Evolutionary conservation across 92 coral and sea anemone species (phyloP), one percentile per base, ranked within the genome.

Genomic region (Epizoanthus ramosus): DNA sequence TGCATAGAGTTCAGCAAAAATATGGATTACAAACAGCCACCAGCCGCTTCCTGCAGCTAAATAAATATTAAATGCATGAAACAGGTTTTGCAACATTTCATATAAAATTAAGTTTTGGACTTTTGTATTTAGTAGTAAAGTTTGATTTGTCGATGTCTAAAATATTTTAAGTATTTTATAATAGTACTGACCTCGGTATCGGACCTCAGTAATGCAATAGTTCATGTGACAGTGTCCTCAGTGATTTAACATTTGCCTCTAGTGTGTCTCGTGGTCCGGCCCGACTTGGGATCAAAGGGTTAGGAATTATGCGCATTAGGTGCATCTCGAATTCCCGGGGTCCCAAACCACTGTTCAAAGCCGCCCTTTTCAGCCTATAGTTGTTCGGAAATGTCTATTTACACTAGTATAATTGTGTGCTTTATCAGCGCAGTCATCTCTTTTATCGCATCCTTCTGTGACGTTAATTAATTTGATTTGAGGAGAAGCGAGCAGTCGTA

Each of bases 381-480:
- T 50, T 50, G 54, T 50, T 50, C 54, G 54, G 54, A 50, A 22
- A 61, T 45, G 57, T 60, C 65, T 58, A 52, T 75, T 31, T 72
- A 6, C 72, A 71, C 60, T 31, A 45, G 23, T 61, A 43, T 10
- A 45, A 77, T 59, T 47, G 25, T 59, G 59, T 37, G 43, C 14
- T 50, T 50, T 77, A 77, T 77, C 82, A 60, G 1, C 43, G 45
- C 71, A 50, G 50, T 57, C 50, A 60, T 77, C 71, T 77, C 41
- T 57, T 69, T 41, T 19, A 65, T 50, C 71, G 45, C 63, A 23
- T 77, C 71, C 8, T 50, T 60, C 47, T 56, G 66, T 77, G 82
- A 77, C 82, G 65, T 47, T 77, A 77, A 77, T 77, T 77, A 77
- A 77, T 77, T 75, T 75, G 81, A 75, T 58, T 75, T 61, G 71